Base-by-base conservation (phyloP, 2,797 vertebrate species). In the Halcyon smyrnensis region DNA sequence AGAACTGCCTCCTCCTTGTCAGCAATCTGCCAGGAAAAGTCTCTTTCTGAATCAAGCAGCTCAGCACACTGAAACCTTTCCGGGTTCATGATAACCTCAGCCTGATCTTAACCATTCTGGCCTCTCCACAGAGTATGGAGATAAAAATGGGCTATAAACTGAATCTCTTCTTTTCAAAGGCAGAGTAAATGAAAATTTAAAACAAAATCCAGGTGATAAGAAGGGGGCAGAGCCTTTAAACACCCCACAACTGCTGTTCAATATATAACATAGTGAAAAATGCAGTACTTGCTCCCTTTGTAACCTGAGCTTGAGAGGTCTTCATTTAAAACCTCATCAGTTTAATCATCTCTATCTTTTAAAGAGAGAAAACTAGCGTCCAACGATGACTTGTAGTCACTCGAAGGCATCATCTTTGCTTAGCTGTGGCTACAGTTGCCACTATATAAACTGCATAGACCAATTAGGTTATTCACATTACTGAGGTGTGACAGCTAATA, bases 251-350 rank as follows among this genome's bases (percentile, higher is more conserved):
- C 6, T 24, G 12, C n/a, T 53, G 12, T 30, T 89, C 41, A 34
- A 80, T 15, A 46, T 5, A 25, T n/a, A 56, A 78, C 77, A 75
- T 5, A 57, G 34, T 0, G 0, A 60, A 88, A 87, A 78, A 73
- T 16, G 15, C 28, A 82, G 24, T 11, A 71, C 12, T 71, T 78
- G 20, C 15, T 83, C 77, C 36, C 41, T 89, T 73, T 39, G 36
- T 41, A 67, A 84, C 4, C 8, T 56, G 50, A 56, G 28, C 5
- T 43, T 15, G 23, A 91, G 28, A 16, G 15, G 11, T 88, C 39
- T 25, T 82, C 64, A 68, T 84, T 95, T 77, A 87, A 91, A 90
- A 84, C 62, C 41, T 92, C 56, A 80, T 70, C 77, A 87, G 45
- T 24, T 60, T 46, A 70, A 69, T 64, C 19, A 63, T 41, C 5